Evolutionary conservation across 2,888 invertebrate species (phyloP).

Genomic region (Lathronympha strigana): DNA sequence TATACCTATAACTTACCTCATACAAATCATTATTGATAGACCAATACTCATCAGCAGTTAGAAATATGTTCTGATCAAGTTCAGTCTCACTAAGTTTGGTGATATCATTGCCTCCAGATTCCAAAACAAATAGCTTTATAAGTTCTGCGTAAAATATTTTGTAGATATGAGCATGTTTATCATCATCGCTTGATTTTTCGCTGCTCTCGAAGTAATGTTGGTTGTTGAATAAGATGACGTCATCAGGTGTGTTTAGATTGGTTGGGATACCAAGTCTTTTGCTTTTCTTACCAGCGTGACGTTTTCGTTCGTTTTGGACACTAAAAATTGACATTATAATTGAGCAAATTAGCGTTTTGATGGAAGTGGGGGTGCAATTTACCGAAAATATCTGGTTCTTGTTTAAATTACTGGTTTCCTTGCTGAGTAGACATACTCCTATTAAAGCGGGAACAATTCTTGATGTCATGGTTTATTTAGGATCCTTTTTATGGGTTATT

Average conservation of each 20-base stretch:
- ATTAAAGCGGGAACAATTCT: too few relatives aligned
- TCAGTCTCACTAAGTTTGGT: constrained; percentile 65
- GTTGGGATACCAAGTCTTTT: constrained; percentile 33
- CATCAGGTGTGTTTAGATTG: constrained; percentile 21
- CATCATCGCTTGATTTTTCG: constrained; percentile 55
- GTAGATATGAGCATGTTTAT: constrained; percentile 56
- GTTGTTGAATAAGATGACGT: constrained; percentile 44
- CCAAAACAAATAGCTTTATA: constrained; percentile 71
- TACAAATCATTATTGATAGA: constrained; percentile 81
- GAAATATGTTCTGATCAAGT: constrained; percentile 71
- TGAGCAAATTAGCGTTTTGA: too few relatives aligned
- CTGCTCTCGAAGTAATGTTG: constrained; percentile 46
- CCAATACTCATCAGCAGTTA: constrained; percentile 76
- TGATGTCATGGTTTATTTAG: too few relatives aligned
- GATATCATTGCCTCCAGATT: constrained; percentile 59
- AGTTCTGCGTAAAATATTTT: constrained; percentile 72
- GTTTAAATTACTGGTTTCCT: too few relatives aligned
- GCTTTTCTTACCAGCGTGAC: constrained; percentile 51
- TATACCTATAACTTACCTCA: constrained; percentile 77
- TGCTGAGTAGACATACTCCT: too few relatives aligned
- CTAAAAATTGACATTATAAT: constrained; percentile 49
- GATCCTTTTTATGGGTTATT: too few relatives aligned
- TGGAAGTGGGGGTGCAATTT: too few relatives aligned
- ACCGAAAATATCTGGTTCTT: too few relatives aligned
- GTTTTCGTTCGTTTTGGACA: constrained; percentile 61